Evolutionary conservation across 2,797 vertebrate genomes (phyloP), one percentile per base, ranked within the genome.

Genomic region (Semaprochilodus insignis): DNA sequence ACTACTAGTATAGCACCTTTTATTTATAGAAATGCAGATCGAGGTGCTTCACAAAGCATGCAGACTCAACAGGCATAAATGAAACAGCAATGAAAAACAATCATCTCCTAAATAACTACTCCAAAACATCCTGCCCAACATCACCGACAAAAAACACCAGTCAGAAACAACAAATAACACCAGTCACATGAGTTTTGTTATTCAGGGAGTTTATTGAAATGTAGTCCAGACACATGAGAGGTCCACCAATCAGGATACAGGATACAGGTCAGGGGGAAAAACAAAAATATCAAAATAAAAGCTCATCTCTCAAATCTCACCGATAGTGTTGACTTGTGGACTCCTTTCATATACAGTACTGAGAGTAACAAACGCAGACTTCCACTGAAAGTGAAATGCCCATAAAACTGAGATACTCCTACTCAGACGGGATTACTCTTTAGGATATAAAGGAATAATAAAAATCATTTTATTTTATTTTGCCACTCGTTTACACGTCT

Each of bases 121-220:
- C 65, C 31, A 67, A 6, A 19, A 40, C 65, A 36, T 36, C 65
- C 34, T 16, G 34, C 14, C 27, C 15, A 17, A 34, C 63, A 19
- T 15, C 0, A 31, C 31, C 23, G 11, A 25, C 21, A 60, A 59
- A 11, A 23, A 16, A 31, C 25, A 63, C 6, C 15, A 66, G 17
- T 40, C 62, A 34, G 13, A 31, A 34, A 17, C 23, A 65, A 34
- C 34, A 17, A 34, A 34, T 34, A 17, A 34, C 23, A 0, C 21
- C 65, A 69, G 65, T 21, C 17, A 4, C 40, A 11, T 40, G 19
- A n/a, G 66, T 2, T 40, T 55, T 21, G 51, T 80, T 73, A 80
- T 73, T 82, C 55, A 74, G 34, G 66, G 70, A 81, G 62, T 83
- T 82, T 87, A 87, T 84, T 87, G 76, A 82, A 59, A 87, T 76